A percentile compares a stretch with the other conserved stretches of the same genome.
These are phyloP conservation scores for Oryzias curvinotus DNA, from an alignment of 2,113 vertebrate species.

Conservation along the genomic window DNA sequence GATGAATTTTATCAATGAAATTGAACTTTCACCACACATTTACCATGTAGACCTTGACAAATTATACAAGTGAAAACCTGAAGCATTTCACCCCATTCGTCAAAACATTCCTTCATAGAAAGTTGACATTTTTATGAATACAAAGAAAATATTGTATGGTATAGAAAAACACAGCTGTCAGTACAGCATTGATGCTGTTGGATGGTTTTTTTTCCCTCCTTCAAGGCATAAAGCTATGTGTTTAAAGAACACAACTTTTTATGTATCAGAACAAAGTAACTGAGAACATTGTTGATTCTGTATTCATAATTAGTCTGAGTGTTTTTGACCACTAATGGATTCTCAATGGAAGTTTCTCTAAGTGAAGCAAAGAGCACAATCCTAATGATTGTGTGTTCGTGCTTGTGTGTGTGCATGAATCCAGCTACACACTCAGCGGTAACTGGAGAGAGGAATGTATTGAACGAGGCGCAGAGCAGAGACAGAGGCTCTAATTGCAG, in stretches of 20 bases:
- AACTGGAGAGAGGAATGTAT: constrained; percentile 55
- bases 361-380: constrained; percentile 64
- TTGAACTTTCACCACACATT: neutral
- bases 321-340: constrained; percentile 68
- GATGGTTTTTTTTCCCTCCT: neutral
- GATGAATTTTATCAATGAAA: neutral
- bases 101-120: neutral
- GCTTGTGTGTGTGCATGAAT: constrained; percentile 32
- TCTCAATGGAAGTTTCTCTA: constrained; percentile 61
- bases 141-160: neutral
- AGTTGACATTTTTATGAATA: neutral
- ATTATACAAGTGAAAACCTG: neutral
- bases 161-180: neutral
- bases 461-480: constrained; percentile 35
- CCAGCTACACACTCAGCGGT: constrained; percentile 34
- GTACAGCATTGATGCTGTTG: neutral
- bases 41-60: neutral
- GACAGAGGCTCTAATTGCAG: constrained; percentile 45
- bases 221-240: constrained; percentile 13
- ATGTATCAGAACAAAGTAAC: constrained; percentile 23
- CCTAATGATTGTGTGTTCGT: constrained; percentile 57
- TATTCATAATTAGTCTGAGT: constrained; percentile 68
- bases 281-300: constrained; percentile 47
- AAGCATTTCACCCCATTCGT: neutral
- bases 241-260: constrained; percentile 40